Conservation (phyloP, 2,888 invertebrate species). For the Ectemnius lituratus region DNA sequence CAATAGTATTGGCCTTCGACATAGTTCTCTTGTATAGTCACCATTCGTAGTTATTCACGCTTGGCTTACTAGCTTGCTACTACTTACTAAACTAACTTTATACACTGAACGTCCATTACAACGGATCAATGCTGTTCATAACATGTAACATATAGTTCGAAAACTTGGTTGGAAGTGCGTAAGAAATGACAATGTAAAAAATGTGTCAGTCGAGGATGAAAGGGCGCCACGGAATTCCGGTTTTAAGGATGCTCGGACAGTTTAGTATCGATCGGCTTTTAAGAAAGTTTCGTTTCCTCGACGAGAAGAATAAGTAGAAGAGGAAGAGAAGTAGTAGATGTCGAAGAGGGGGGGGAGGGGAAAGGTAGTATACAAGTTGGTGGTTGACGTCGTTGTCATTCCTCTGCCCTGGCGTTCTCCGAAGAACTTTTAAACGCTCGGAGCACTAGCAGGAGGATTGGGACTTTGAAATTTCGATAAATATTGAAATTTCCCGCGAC, state of each 20-base stretch:
- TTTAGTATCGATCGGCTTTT: conserved; percentile 1
- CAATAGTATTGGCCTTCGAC: neutral
- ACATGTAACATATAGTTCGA: neutral
- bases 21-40: neutral
- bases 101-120: neutral
- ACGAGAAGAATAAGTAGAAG: neutral
- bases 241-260: neutral
- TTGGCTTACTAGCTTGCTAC: neutral
- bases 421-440: conserved; percentile 73
- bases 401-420: conserved; percentile 67
- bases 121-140: too few relatives aligned
- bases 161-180: neutral
- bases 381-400: conserved; percentile 8
- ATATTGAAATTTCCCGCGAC: conserved; percentile 69
- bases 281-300: neutral
- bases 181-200: too few relatives aligned
- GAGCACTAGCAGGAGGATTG: conserved; percentile 34
- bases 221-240: neutral
- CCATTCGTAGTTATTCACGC: neutral
- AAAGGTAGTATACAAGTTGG: neutral
- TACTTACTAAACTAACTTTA: neutral
- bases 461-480: conserved; percentile 75
- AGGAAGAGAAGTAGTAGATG: too few relatives aligned
- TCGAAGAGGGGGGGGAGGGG: neutral
- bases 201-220: neutral